Evolutionary conservation across 2,888 invertebrate species (phyloP), one percentile per base, ranked within the genome.

Genomic region (Bugula neritina): DNA sequence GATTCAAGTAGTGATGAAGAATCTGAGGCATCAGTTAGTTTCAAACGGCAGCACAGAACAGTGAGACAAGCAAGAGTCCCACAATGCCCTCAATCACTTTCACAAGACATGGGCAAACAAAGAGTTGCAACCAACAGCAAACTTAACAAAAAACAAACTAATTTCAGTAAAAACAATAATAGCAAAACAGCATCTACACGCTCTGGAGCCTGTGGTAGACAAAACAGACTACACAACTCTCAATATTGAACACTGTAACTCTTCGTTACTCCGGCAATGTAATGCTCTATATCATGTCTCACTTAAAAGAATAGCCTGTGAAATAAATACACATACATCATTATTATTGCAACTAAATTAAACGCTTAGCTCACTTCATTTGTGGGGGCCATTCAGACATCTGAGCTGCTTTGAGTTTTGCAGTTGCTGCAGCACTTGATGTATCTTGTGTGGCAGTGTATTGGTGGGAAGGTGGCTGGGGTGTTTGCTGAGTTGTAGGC

Each of bases 341-440:
- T n/a, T n/a, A n/a, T n/a, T n/a, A n/a, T n/a, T n/a, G n/a, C n/a
- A n/a, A n/a, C n/a, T n/a, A n/a, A n/a, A n/a, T n/a, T n/a, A n/a
- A n/a, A n/a, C n/a, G n/a, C n/a, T n/a, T n/a, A n/a, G n/a, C 63
- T 63, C 31, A 63, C 63, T 63, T 63, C 63, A 63, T 29, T 13
- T 3, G 10, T 25, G 63, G 63, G 5, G 63, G 63, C 63, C 63
- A 63, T 13, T 63, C 63, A 29, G 63, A 63, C 63, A 63, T 63
- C 3, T 63, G 2, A 31, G 27, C 31, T 29, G 63, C 63, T 27
- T 34, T 25, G 5, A 17, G 10, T 57, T 57, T 10, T 13, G 57
- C 23, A 3, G 3, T n/a, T 13, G 57, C 57, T 25, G n/a, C 23
- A 57, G 25, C 3, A 25, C 3, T 57, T 57, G 57, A 5, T 25